Evolutionary conservation across 2,113 vertebrate genomes (phyloP), one percentile per base, ranked within the genome.

Genomic region (Labeo rohita): DNA sequence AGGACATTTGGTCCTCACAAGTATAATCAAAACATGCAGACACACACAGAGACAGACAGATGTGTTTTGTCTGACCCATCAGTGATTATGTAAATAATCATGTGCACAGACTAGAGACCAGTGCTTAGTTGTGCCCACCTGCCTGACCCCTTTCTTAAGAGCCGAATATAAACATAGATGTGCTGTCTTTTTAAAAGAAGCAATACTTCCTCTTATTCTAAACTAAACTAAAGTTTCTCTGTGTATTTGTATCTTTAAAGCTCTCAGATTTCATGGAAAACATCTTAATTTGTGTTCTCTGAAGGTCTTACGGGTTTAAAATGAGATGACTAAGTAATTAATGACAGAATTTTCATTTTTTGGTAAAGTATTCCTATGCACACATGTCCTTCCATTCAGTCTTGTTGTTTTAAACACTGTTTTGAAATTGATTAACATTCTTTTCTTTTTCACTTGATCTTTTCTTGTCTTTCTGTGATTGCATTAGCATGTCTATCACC

Each of bases 121-220:
- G 28, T 59, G 76, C 28, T 78, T 78, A 59, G 9, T 50, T 78
- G 76, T 39, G 10, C 11, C 54, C 36, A 59, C 76, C 76, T 61
- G 21, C 39, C 77, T 80, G 77, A 36, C 54, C 50, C 15, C 12
- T 54, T 76, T 52, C 47, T 70, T 70, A 76, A 52, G 23, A 8
- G 2, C 1, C 47, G 52, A 52, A 76, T 76, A 50, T 28, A 34
- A 34, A 11, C n/a, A 52, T n/a, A 76, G 23, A 13, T 49, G 43
- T 49, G 18, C 3, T 18, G 4, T 61, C 3, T n/a, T 61, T 61
- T n/a, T 10, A 61, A 61, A 63, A 9, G 21, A 8, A 21, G 3
- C 3, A 9, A n/a, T n/a, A 23, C n/a, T 63, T 63, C 10, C 59
- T 63, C 59, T 63, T 63, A 63, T 63, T 63, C 59, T 63, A 11